These are phyloP conservation scores for Furnarius figulus DNA, from an alignment of 2,113 vertebrate genomes.

Conservation along the genomic window DNA sequence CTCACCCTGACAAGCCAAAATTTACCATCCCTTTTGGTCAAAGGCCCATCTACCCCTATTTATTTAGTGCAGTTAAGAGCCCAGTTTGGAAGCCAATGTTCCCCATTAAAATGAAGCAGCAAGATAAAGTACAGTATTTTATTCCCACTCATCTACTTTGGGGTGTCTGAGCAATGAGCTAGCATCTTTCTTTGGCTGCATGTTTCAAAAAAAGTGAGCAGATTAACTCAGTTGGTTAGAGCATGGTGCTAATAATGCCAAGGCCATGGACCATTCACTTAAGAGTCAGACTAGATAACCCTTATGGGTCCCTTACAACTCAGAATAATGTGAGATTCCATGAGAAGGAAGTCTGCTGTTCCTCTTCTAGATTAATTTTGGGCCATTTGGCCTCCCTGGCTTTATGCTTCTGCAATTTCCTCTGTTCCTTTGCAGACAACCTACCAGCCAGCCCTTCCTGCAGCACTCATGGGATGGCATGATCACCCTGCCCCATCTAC, in stretches of 20 bases:
- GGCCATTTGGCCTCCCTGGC: not conserved
- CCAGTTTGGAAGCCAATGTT: accelerated
- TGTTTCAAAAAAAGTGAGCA: not conserved
- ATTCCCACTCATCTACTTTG: not conserved
- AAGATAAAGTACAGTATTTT: not conserved
- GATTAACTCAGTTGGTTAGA: not conserved
- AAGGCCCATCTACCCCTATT: not conserved
- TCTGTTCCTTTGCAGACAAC: not conserved
- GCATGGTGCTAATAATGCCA: not conserved
- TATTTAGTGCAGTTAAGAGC: not conserved
- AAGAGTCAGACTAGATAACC: not conserved
- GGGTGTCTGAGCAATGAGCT: not conserved
- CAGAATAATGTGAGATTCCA: not conserved
- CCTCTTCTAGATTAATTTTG: not conserved
- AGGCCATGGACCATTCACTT: not conserved
- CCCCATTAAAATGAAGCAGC: not conserved
- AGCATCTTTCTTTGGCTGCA: not conserved
- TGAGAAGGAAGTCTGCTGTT: not conserved
- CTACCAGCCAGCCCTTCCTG: not conserved
- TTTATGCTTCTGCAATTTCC: not conserved
- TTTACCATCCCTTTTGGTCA: not conserved
- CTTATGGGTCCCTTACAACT: not conserved
- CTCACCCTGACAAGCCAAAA: not conserved
- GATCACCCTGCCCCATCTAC: not conserved
- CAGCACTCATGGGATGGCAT: accelerated